Evolutionary conservation across 2,797 vertebrate species (phyloP).

Genomic region (Gymnoscopelus braueri): DNA sequence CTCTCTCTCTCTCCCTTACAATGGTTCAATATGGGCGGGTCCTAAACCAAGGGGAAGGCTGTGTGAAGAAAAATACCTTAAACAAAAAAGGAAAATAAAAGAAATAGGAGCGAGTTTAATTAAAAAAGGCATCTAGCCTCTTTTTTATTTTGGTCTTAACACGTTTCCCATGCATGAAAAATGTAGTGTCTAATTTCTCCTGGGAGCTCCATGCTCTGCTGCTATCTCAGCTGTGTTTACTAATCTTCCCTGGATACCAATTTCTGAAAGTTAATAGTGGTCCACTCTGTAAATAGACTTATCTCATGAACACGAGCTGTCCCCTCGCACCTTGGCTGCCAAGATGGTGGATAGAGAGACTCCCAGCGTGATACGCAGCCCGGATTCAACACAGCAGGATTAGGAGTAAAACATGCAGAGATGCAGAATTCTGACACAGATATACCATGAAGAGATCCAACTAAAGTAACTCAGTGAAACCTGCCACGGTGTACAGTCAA

Average conservation of each 20-base stretch:
- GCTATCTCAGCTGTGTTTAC: slow-evolving; percentile 78
- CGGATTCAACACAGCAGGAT: slow-evolving; percentile 58
- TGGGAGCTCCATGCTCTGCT: slow-evolving; percentile 68
- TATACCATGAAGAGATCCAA: slow-evolving; percentile 32
- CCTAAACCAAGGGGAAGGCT: too few relatives aligned
- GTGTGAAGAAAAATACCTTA: too few relatives aligned
- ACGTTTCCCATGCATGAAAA: slow-evolving; percentile 66
- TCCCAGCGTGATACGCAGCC: slow-evolving; percentile 54
- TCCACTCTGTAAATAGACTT: slow-evolving; percentile 80
- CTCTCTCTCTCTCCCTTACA: too few relatives aligned
- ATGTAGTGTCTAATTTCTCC: slow-evolving; percentile 76
- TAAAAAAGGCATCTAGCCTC: slow-evolving; percentile 6
- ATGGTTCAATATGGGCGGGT: too few relatives aligned
- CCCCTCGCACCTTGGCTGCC: slow-evolving; percentile 56
- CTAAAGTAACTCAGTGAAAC: slow-evolving; percentile 46
- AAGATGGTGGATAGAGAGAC: slow-evolving; percentile 14
- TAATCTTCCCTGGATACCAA: slow-evolving; percentile 77
- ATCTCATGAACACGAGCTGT: slow-evolving; percentile 79
- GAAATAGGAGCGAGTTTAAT: too few relatives aligned
- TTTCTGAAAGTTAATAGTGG: slow-evolving; percentile 78
- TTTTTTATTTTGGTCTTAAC: slow-evolving; percentile 30
- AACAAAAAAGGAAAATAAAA: too few relatives aligned
- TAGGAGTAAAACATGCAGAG: slow-evolving; percentile 37
- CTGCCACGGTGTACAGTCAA: slow-evolving; percentile 35
- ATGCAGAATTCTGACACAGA: slow-evolving; percentile 26